Evolutionary conservation across 2,113 vertebrate species (phyloP).

Genomic region (Phocoena sinus): DNA sequence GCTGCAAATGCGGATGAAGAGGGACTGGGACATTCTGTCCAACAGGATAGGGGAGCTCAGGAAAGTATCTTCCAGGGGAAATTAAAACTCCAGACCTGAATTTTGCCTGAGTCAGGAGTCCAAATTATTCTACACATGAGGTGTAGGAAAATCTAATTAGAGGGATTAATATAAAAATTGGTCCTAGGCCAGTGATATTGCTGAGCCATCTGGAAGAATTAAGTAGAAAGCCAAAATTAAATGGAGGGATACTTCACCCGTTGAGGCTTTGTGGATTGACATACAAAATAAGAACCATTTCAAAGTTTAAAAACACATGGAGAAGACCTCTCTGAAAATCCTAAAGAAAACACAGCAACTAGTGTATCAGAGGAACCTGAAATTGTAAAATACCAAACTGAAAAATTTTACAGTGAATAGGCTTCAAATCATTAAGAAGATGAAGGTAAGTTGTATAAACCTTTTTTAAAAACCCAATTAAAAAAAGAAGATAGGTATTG

Average conservation of each 20-base stretch:
- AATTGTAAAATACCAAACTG: background rate
- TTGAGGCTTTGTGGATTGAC: background rate
- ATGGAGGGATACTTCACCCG: background rate
- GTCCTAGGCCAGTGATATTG: background rate
- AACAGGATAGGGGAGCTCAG: accelerated
- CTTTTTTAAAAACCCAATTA: background rate
- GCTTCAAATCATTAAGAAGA: background rate
- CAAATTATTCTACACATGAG: background rate
- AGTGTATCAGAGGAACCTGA: background rate
- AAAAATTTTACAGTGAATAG: background rate
- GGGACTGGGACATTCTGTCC: background rate
- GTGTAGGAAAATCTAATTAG: conserved; percentile 16
- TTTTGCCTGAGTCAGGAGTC: background rate
- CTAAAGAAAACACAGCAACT: background rate
- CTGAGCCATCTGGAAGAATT: conserved; percentile 31
- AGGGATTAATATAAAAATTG: conserved; percentile 24
- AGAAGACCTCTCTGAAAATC: background rate
- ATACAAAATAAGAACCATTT: background rate
- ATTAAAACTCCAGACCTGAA: background rate
- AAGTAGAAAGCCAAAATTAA: background rate
- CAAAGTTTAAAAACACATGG: background rate
- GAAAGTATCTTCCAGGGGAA: background rate
- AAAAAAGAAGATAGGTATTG: background rate
- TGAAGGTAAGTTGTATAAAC: background rate
- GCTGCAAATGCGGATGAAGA: too few relatives aligned